Percentiles rank a stretch among this genome's conserved stretches.
Conservation (phyloP, 1,140 invertebrate species). For the Rhagoletis pomonella region DNA sequence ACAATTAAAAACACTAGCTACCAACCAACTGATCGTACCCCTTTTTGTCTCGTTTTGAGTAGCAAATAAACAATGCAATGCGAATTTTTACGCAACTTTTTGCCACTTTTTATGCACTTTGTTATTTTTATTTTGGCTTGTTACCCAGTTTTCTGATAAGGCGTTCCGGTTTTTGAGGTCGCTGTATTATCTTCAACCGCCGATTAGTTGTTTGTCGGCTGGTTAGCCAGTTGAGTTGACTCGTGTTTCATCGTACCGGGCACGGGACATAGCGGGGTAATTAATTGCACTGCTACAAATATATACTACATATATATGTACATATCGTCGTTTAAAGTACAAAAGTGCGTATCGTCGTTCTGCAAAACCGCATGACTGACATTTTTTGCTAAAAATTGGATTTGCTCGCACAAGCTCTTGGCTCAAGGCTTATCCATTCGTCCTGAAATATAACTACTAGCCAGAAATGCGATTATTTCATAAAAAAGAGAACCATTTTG, state of each 20-base stretch:
- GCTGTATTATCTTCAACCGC: background rate
- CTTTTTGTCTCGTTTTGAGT: no score
- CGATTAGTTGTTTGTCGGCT: background rate
- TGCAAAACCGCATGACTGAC: no score
- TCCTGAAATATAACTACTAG: no score
- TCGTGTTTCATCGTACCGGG: slow-evolving; percentile 21
- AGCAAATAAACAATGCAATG: background rate
- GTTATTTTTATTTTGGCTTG: background rate
- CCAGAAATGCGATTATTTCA: no score
- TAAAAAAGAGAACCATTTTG: no score
- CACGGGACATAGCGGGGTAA: background rate
- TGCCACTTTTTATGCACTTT: background rate
- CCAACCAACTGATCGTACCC: no score
- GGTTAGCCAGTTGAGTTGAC: background rate
- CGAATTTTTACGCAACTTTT: slow-evolving; percentile 1
- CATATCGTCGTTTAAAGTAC: background rate
- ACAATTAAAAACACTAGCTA: no score
- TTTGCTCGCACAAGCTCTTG: no score
- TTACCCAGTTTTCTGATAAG: slow-evolving; percentile 8
- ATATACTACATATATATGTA: background rate
- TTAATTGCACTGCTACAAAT: slow-evolving; percentile 2
- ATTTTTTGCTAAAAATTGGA: no score
- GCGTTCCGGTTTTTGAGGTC: slow-evolving; percentile 38
- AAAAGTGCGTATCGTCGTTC: no score
- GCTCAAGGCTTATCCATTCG: no score